Evolutionary conservation across 2,113 vertebrate species (phyloP).

Genomic region (Rhadina sibilatrix): DNA sequence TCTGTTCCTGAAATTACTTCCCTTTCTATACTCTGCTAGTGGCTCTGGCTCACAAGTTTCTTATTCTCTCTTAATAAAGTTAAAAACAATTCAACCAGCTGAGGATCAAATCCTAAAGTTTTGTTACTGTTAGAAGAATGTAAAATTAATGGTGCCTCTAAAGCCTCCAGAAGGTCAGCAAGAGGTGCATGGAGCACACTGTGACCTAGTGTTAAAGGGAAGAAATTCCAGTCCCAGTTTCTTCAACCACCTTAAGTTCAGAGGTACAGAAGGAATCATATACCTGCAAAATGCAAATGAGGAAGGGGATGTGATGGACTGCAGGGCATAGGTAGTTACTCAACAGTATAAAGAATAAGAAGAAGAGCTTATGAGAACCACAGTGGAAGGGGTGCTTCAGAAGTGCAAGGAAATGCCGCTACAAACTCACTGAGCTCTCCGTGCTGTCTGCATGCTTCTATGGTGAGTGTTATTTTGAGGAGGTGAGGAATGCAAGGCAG

Average conservation of each 20-base stretch:
- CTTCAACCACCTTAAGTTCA: background rate
- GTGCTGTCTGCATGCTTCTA: background rate
- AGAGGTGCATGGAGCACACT: background rate
- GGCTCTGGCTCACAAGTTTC: slow-evolving; percentile 6
- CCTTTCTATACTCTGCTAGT: slow-evolving; percentile 13
- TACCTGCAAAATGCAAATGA: background rate
- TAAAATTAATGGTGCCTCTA: background rate
- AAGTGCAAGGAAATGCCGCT: background rate
- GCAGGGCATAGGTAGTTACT: background rate
- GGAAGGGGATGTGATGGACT: background rate
- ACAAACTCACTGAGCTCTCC: background rate
- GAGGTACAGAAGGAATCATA: background rate
- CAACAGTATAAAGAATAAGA: background rate
- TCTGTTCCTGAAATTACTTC: slow-evolving; percentile 63
- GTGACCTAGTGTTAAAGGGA: background rate
- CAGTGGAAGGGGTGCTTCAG: background rate
- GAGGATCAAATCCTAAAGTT: background rate
- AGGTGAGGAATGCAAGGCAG: slow-evolving; percentile 36
- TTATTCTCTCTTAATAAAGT: background rate
- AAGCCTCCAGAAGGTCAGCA: background rate
- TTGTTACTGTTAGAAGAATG: background rate
- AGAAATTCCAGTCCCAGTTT: background rate
- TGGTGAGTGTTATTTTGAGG: background rate
- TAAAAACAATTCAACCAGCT: background rate
- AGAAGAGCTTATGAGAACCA: background rate